phyloP scores from a whole-genome alignment of 1,140 invertebrate genomes.

The Gonatopus flavifemur region DNA sequence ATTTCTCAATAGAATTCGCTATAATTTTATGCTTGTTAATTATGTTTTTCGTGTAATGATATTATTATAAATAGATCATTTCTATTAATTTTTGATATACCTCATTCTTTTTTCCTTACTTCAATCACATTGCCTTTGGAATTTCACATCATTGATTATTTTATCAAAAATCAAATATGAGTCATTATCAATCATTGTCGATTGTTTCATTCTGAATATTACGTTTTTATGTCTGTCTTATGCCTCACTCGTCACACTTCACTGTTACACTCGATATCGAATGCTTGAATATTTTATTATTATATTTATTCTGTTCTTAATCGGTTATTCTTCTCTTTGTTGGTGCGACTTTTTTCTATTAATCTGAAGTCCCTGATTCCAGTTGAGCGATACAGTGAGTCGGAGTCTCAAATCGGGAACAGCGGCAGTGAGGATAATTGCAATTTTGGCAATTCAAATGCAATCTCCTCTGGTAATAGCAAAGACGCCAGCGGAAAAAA shows the following conservation, averaged over 20 bases:
- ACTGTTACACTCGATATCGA: no score
- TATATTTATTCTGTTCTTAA: no score
- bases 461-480: constrained; percentile 71
- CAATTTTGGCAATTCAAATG: constrained; percentile 62
- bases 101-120: constrained; percentile 2
- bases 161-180: no score
- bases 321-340: background rate
- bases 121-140: constrained; percentile 5
- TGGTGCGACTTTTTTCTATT: no score
- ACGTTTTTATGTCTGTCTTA: background rate
- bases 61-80: constrained; percentile 14
- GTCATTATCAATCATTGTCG: no score
- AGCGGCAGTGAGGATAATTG: constrained; percentile 70
- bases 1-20: constrained; percentile 24
- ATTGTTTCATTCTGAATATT: no score
- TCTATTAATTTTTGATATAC: constrained; percentile 10
- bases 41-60: constrained; percentile 12
- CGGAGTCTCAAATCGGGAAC: constrained; percentile 80
- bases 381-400: constrained; percentile 85
- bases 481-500: constrained; percentile 64
- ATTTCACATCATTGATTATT: no score
- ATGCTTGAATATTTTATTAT: no score
- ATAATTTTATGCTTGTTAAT: constrained; percentile 22
- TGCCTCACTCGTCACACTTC: no score
- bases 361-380: constrained; percentile 51